phyloP scores from a whole-genome alignment of 2,888 invertebrate genomes.

The Adela reaumurella region DNA sequence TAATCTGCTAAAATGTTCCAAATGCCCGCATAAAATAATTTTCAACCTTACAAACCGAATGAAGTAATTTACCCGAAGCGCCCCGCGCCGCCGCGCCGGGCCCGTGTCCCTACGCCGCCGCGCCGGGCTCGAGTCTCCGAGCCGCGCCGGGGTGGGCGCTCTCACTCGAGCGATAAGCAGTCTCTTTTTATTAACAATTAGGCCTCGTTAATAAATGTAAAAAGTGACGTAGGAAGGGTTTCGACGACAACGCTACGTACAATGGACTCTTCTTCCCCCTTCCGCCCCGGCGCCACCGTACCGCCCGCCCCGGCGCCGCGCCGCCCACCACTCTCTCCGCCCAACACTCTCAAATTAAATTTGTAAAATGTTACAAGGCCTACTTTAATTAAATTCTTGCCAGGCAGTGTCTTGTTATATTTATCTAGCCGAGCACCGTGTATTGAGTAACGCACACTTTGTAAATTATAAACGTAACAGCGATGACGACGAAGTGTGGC shows the following conservation, averaged over 20 bases:
- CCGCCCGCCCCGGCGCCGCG: too few relatives aligned
- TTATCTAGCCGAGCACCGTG: background rate
- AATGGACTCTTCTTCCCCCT: background rate
- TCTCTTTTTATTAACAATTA: background rate
- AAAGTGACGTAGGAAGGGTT: background rate
- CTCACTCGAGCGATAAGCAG: background rate
- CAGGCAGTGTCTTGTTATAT: background rate
- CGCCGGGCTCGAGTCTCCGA: too few relatives aligned
- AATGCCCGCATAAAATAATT: too few relatives aligned
- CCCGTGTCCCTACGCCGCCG: too few relatives aligned
- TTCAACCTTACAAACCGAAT: too few relatives aligned
- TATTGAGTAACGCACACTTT: background rate
- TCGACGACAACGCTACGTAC: background rate
- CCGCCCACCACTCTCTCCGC: too few relatives aligned
- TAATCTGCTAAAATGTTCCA: too few relatives aligned
- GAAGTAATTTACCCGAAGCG: too few relatives aligned
- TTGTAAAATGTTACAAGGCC: background rate
- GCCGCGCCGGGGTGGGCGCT: too few relatives aligned
- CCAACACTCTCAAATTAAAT: background rate
- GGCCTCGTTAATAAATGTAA: background rate
- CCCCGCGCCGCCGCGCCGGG: too few relatives aligned
- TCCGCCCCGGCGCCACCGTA: too few relatives aligned
- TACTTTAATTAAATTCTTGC: background rate
- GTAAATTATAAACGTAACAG: background rate
- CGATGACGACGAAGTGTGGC: too few relatives aligned